Evolutionary conservation across 2,888 invertebrate genomes (phyloP).

Genomic region (Xestobium rufovillosum): DNA sequence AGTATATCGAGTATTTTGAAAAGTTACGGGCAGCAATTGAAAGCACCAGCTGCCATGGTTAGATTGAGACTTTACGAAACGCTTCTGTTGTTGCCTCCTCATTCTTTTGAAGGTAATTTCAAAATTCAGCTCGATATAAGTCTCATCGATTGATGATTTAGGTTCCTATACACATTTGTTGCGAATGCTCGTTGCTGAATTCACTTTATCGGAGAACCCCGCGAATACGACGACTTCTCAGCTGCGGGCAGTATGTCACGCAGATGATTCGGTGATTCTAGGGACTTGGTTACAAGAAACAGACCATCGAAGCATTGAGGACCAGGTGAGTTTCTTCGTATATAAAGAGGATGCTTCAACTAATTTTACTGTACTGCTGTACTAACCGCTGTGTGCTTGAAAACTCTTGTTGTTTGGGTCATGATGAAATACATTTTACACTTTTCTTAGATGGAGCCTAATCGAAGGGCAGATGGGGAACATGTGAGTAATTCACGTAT

Average conservation of each 20-base stretch:
- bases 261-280: constrained; percentile 83
- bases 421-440: constrained; percentile 13
- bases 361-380: background rate
- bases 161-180: constrained; percentile 80
- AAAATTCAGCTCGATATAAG: constrained; percentile 1
- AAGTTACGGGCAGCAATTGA: constrained; percentile 84
- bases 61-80: constrained; percentile 89
- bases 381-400: background rate
- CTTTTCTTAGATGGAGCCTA: constrained; percentile 69
- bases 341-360: constrained; percentile 5
- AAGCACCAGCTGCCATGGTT: constrained; percentile 91
- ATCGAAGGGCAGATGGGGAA: constrained; percentile 72
- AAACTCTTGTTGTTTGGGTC: background rate
- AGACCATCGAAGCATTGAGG: constrained; percentile 93
- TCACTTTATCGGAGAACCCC: constrained; percentile 89
- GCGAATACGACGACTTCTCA: constrained; percentile 86
- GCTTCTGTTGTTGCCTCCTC: constrained; percentile 66
- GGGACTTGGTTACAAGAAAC: constrained; percentile 95
- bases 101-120: constrained; percentile 65
- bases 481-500: constrained; percentile 61
- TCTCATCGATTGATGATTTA: constrained; percentile 27
- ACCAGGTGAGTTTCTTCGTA: constrained; percentile 63
- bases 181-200: constrained; percentile 88
- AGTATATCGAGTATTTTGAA: constrained; percentile 80
- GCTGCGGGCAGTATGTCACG: constrained; percentile 73